Evolutionary conservation across 1,140 invertebrate genomes (phyloP).

Genomic region (Heliothis virescens): DNA sequence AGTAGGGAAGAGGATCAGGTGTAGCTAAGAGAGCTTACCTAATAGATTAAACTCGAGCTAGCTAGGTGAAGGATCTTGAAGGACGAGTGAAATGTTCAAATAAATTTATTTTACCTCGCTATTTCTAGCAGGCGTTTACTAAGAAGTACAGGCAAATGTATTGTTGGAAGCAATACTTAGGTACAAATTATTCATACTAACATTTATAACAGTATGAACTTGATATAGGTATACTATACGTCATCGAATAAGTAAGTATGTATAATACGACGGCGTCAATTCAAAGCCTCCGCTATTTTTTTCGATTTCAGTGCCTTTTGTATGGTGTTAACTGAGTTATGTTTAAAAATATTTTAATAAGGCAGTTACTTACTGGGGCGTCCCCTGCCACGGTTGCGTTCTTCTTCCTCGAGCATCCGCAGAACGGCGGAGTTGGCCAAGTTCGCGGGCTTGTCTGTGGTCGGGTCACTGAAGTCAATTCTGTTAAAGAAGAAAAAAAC

Average conservation of each 20-base stretch:
- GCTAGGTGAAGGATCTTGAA: background rate
- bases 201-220: too few relatives aligned
- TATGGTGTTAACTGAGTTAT: background rate
- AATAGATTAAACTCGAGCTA: background rate
- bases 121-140: too few relatives aligned
- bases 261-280: too few relatives aligned
- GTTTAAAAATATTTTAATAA: background rate
- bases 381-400: conserved; percentile 87
- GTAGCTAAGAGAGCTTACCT: conserved; percentile 2
- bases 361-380: conserved; percentile 87
- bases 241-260: too few relatives aligned
- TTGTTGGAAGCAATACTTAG: too few relatives aligned
- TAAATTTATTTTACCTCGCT: background rate
- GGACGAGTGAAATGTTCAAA: background rate
- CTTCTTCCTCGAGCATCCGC: conserved; percentile 93
- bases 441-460: conserved; percentile 90
- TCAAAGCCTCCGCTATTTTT: too few relatives aligned
- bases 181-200: too few relatives aligned
- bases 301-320: background rate
- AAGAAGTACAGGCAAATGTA: too few relatives aligned
- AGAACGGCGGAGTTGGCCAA: conserved; percentile 93
- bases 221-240: too few relatives aligned
- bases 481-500: conserved; percentile 83
- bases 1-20: conserved; percentile 1
- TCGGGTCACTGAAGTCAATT: conserved; percentile 91